These are phyloP conservation scores for Mythimna pallens DNA, from an alignment of 2,888 invertebrate genomes.

Conservation along the genomic window DNA sequence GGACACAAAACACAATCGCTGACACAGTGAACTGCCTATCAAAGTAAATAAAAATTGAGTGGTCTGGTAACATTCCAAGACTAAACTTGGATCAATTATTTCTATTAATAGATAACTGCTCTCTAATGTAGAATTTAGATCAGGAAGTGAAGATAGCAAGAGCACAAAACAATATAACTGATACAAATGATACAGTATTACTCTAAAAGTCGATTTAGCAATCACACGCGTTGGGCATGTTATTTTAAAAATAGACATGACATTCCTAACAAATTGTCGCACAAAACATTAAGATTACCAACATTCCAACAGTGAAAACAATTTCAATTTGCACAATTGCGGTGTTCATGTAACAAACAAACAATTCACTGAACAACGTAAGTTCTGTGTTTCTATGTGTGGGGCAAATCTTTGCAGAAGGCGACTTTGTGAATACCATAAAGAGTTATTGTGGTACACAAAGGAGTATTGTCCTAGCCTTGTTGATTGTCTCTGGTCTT, in stretches of 20 bases:
- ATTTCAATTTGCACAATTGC: slow-evolving; percentile 67
- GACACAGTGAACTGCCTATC: slow-evolving; percentile 56
- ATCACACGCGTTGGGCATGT: slow-evolving; percentile 21
- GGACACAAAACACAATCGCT: slow-evolving; percentile 38
- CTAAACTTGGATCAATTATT: neutral
- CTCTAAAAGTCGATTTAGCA: slow-evolving; percentile 6
- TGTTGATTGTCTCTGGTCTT: slow-evolving; percentile 82
- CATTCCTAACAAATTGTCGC: slow-evolving; percentile 44
- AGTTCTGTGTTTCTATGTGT: slow-evolving; percentile 70
- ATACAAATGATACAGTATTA: neutral
- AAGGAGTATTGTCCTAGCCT: slow-evolving; percentile 83
- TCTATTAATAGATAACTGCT: neutral
- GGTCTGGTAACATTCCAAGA: slow-evolving; percentile 34
- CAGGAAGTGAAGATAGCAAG: neutral
- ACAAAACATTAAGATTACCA: slow-evolving; percentile 54
- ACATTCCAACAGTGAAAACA: slow-evolving; percentile 61
- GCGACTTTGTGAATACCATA: slow-evolving; percentile 83
- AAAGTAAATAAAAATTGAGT: slow-evolving; percentile 30
- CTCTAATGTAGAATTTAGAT: neutral
- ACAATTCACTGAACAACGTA: slow-evolving; percentile 77
- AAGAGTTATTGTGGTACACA: slow-evolving; percentile 83
- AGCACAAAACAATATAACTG: neutral
- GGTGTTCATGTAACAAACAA: slow-evolving; percentile 75
- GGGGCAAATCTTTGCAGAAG: slow-evolving; percentile 86
- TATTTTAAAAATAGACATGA: slow-evolving; percentile 45